Percentiles rank a stretch among this genome's conserved stretches.
Conservation (phyloP, 2,888 invertebrate species). For the Polydrusus cervinus region DNA sequence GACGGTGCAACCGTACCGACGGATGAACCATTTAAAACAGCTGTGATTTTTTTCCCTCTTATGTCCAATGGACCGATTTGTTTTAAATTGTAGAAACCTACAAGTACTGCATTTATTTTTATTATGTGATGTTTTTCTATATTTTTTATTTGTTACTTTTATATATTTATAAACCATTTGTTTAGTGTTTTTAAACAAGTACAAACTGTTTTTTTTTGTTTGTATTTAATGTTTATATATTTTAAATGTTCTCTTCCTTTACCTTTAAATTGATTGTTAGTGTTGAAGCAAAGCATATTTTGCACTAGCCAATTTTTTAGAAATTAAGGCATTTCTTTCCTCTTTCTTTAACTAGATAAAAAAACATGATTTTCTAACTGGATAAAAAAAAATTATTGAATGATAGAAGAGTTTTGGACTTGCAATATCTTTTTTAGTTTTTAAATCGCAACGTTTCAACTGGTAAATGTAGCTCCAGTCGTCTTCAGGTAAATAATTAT, state of each 20-base stretch:
- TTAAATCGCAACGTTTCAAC: too few species aligned
- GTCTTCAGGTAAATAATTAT: too few species aligned
- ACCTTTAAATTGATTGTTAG: conserved; percentile 7
- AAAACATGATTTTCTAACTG: not conserved
- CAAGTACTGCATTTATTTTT: conserved; percentile 32
- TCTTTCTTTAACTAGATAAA: too few species aligned
- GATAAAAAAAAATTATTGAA: too few species aligned
- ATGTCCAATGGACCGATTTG: conserved; percentile 20
- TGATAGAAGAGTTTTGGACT: too few species aligned
- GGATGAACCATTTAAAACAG: not conserved
- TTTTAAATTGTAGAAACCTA: conserved; percentile 18
- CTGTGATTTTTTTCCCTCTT: conserved; percentile 22
- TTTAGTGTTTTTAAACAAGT: conserved; percentile 54
- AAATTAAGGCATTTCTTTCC: too few species aligned
- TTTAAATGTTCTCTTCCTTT: conserved; percentile 21
- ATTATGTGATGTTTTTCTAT: conserved; percentile 57
- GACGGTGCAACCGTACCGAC: too few species aligned
- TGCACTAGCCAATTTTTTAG: conserved; percentile 12
- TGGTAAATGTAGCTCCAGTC: too few species aligned
- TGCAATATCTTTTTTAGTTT: too few species aligned
- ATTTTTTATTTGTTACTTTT: conserved; percentile 54
- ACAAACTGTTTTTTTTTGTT: conserved; percentile 57
- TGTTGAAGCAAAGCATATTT: conserved; percentile 4
- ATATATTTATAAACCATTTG: conserved; percentile 39
- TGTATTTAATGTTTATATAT: conserved; percentile 49